Conservation (phyloP, 2,888 invertebrate genomes). For the Tetranychus piercei region DNA sequence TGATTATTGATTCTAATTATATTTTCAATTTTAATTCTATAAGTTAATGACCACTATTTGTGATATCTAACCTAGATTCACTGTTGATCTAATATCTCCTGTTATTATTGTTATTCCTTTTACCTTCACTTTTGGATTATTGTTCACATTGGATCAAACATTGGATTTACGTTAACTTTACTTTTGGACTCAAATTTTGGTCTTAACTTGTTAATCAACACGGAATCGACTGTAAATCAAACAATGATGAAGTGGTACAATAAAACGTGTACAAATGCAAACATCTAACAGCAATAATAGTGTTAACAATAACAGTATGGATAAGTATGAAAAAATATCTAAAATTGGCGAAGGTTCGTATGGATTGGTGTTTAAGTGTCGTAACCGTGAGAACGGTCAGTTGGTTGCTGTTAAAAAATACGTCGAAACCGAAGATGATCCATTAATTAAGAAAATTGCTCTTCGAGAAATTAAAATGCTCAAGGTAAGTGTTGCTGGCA, state of each 20-base stretch:
- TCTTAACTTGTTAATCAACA: too few relatives aligned
- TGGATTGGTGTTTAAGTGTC: slow-evolving; percentile 87
- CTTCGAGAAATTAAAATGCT: slow-evolving; percentile 79
- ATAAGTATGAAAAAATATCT: slow-evolving; percentile 68
- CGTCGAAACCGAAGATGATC: slow-evolving; percentile 89
- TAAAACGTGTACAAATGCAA: neutral
- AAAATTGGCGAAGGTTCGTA: slow-evolving; percentile 89
- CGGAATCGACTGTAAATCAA: neutral
- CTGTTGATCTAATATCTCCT: too few relatives aligned
- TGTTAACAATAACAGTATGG: slow-evolving; percentile 30
- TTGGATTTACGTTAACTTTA: too few relatives aligned
- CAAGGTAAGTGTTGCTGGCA: slow-evolving; percentile 45
- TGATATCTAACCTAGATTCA: too few relatives aligned
- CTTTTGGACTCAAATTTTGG: too few relatives aligned
- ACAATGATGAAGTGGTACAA: neutral
- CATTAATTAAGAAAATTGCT: slow-evolving; percentile 84
- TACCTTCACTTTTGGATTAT: neutral
- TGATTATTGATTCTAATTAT: neutral
- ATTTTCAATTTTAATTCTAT: neutral
- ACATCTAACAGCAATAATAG: neutral
- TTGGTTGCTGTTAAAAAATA: slow-evolving; percentile 92
- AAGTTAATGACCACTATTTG: too few relatives aligned
- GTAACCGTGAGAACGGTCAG: slow-evolving; percentile 79
- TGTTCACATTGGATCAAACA: neutral
- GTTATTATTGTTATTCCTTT: too few relatives aligned